These are phyloP conservation scores for Vanessa tameamea DNA, from an alignment of 1,140 invertebrate genomes.

Conservation along the genomic window DNA sequence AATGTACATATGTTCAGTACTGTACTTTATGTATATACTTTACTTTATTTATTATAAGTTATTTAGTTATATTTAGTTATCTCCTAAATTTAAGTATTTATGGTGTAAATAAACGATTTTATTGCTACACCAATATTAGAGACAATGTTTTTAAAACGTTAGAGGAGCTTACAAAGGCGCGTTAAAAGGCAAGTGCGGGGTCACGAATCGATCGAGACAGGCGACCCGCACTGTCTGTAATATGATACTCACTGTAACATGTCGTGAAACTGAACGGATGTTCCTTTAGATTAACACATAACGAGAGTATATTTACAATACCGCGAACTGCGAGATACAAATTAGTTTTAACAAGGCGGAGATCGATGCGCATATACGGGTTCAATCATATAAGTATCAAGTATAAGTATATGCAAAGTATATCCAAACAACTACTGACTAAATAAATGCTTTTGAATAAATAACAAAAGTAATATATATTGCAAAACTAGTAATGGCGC, in stretches of 20 bases:
- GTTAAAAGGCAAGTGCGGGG: constrained; percentile 63
- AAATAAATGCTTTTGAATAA: too few relatives aligned
- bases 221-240: constrained; percentile 30
- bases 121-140: not conserved
- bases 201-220: constrained; percentile 68
- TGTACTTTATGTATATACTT: too few relatives aligned
- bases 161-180: constrained; percentile 38
- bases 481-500: too few relatives aligned
- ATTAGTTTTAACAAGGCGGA: constrained; percentile 23
- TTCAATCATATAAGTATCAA: not conserved
- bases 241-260: constrained; percentile 36
- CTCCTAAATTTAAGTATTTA: too few relatives aligned
- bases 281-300: constrained; percentile 25
- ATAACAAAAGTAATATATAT: too few relatives aligned
- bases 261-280: constrained; percentile 26
- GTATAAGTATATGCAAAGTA: too few relatives aligned
- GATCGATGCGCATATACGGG: constrained; percentile 23
- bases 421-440: too few relatives aligned
- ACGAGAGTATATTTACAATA: constrained; percentile 17
- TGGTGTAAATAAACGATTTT: too few relatives aligned
- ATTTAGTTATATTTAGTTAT: too few relatives aligned
- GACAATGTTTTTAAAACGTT: constrained; percentile 1
- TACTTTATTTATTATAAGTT: too few relatives aligned
- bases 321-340: constrained; percentile 15
- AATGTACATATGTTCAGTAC: too few relatives aligned